Evolutionary conservation across 2,797 vertebrate species (phyloP).

Genomic region (Toxotes lorentzi): DNA sequence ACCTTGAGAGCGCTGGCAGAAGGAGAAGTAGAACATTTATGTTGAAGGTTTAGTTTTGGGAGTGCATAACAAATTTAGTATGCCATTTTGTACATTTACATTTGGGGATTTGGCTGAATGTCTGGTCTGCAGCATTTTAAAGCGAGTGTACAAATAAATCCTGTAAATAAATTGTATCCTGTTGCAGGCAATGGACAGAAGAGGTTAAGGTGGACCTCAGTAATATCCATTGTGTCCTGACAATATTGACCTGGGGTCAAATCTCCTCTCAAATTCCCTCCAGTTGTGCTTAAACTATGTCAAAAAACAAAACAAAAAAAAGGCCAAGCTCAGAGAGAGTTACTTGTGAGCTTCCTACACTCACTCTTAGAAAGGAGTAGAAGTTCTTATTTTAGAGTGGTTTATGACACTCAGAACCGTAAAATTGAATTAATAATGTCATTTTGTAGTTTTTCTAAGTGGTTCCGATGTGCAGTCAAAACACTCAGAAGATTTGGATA

Average conservation of each 20-base stretch:
- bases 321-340: neutral
- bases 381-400: neutral
- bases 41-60: conserved; percentile 21
- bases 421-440: conserved; percentile 19
- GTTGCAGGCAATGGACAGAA: neutral
- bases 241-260: neutral
- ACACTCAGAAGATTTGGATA: neutral
- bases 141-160: neutral
- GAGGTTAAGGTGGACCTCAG: neutral
- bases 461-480: neutral
- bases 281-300: conserved; percentile 1
- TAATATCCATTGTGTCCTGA: neutral
- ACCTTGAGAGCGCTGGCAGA: conserved; percentile 21
- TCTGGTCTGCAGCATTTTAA: neutral
- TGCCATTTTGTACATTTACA: conserved; percentile 17
- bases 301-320: neutral
- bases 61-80: neutral
- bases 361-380: neutral
- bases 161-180: neutral
- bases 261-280: neutral
- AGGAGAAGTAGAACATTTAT: conserved; percentile 18
- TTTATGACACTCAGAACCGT: conserved; percentile 7
- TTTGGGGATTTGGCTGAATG: conserved; percentile 1
- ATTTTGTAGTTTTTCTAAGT: conserved; percentile 11
- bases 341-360: neutral